phyloP scores from a whole-genome alignment of 2,888 invertebrate genomes.

The Gymnosoma rotundatum region DNA sequence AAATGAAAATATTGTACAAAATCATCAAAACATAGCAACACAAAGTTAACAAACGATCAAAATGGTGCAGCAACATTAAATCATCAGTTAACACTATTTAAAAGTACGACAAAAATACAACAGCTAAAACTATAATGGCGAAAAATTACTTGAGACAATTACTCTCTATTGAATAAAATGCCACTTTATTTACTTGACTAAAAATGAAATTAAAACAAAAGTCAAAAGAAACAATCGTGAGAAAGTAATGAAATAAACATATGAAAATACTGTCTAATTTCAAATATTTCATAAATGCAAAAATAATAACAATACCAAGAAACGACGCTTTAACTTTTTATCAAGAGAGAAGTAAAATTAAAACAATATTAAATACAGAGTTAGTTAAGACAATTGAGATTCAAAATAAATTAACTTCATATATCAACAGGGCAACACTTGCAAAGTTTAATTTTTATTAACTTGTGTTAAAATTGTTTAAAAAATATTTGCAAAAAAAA shows the following conservation, averaged over 20 bases:
- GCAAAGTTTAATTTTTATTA: no score
- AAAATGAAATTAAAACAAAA: no score
- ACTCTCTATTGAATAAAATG: no score
- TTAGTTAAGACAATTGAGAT: no score
- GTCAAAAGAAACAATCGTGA: constrained; percentile 32
- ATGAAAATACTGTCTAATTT: no score
- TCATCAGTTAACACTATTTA: constrained; percentile 38
- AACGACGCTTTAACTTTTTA: constrained; percentile 39
- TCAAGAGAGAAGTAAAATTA: neutral
- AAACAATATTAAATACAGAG: neutral
- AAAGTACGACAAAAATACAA: no score
- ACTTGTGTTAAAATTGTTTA: no score
- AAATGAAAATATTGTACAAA: neutral
- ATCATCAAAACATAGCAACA: neutral
- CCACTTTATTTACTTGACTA: no score
- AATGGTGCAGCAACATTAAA: constrained; percentile 50
- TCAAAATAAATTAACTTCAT: no score
- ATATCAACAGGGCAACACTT: no score
- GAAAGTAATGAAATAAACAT: constrained; percentile 57
- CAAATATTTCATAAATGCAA: constrained; percentile 42
- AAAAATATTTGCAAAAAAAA: no score
- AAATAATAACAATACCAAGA: neutral
- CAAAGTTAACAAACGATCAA: constrained; percentile 23
- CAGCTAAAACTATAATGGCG: constrained; percentile 3
- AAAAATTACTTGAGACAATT: neutral